Conservation (phyloP, 2,797 vertebrate species). For the Muscicapa comitata region DNA sequence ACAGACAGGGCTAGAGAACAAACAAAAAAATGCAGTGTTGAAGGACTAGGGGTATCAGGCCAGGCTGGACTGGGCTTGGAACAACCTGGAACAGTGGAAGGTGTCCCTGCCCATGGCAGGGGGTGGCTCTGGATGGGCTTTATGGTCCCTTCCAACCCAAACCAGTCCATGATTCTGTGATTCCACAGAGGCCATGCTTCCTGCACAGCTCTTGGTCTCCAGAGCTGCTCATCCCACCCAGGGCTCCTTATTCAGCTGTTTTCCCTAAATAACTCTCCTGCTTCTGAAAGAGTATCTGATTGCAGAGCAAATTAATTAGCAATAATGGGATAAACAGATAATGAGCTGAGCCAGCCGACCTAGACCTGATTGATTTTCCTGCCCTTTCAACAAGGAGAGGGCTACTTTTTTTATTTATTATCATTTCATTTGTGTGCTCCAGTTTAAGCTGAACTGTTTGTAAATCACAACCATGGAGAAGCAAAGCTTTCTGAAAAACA, state of each 20-base stretch:
- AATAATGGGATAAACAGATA: background rate
- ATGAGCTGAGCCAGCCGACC: background rate
- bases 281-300: background rate
- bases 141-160: background rate
- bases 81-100: background rate
- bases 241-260: background rate
- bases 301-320: background rate
- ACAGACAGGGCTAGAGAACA: background rate
- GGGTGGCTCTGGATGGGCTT: background rate
- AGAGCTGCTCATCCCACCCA: background rate
- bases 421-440: background rate
- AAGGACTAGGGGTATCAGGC: background rate
- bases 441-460: background rate
- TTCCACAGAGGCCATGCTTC: fast-evolving
- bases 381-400: background rate
- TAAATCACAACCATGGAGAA: background rate
- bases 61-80: background rate
- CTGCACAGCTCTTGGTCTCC: background rate
- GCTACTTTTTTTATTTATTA: background rate
- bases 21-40: background rate
- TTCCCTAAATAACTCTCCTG: background rate
- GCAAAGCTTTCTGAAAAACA: background rate
- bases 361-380: background rate
- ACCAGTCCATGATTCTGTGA: background rate
- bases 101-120: background rate